Percentiles rank a stretch among this genome's conserved stretches.
These are phyloP conservation scores for Pogonomyrmex californicus DNA, from an alignment of 1,140 invertebrate genomes.

Conservation along the genomic window DNA sequence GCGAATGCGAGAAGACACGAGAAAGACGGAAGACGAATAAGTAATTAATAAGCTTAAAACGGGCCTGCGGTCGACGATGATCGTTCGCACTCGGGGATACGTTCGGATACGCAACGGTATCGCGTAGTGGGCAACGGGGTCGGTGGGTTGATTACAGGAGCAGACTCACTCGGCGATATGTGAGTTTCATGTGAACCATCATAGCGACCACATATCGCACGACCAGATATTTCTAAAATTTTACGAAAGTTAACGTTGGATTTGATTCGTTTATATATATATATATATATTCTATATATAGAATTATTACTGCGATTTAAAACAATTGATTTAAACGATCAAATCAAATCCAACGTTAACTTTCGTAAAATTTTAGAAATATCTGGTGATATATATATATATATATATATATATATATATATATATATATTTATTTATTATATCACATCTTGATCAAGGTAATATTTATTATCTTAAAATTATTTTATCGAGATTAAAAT, in stretches of 20 bases:
- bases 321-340: too few species aligned
- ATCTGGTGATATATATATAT: too few species aligned
- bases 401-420: too few species aligned
- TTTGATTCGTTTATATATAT: conserved; percentile 3
- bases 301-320: too few species aligned
- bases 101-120: neutral
- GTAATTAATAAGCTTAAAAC: conserved; percentile 72
- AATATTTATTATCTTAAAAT: conserved; percentile 27
- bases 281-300: too few species aligned
- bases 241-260: conserved; percentile 47
- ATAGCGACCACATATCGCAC: neutral
- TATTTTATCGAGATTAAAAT: conserved; percentile 21
- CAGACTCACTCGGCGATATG: neutral
- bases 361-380: neutral
- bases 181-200: too few species aligned
- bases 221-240: neutral
- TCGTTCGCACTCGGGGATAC: neutral
- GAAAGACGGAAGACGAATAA: conserved; percentile 73
- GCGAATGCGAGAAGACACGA: conserved; percentile 75
- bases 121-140: neutral
- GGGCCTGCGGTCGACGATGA: conserved; percentile 41
- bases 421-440: neutral
- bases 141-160: neutral
- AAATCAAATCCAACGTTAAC: conserved; percentile 55
- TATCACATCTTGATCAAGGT: neutral